Evolutionary conservation across 2,113 vertebrate genomes (phyloP), one percentile per base, ranked within the genome.

Genomic region (Ceyx cyanopectus): DNA sequence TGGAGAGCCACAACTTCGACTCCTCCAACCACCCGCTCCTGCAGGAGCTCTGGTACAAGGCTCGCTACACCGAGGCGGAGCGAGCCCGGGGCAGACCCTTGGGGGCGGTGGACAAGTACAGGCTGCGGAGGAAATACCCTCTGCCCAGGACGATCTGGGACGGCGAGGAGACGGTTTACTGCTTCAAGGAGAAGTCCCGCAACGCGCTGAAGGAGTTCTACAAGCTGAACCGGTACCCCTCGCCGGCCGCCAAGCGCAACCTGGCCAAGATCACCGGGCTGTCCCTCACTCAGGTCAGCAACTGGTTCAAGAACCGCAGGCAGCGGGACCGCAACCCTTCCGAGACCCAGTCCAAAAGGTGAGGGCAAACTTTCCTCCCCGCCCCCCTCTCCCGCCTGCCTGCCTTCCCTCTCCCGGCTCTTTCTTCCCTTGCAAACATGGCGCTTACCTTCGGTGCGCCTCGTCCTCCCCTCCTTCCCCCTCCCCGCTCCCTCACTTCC

Each of bases 241-340:
- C 99, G 88, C 99, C 99, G 10, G 99, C 99, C 69, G 99, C 99
- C 97, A 99, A 99, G 95, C 97, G 99, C 92, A 98, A 99, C 96
- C 98, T 99, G 96, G 99, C 99, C 96, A 99, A 99, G 98, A 98
- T 99, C 97, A 99, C 99, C 51, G 99, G 99, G 95, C 99, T 99
- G 88, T 99, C 99, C 95, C 98, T 99, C 97, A 99, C 99, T 72
- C 99, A 99, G 97, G 99, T 99, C 98, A 99, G 99, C 99, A 99
- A 99, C 98, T 99, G 99, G 99, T 99, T 99, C 98, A 99, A 99
- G 98, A 99, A 99, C 98, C 98, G 99, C 88, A 97, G 99, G 81
- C 99, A 99, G 98, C 98, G 99, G 79, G 99, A 99, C 97, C 98
- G 99, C 94, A 99, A 99, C 95, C 99, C 99, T 45, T 99, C 99